Percentiles rank a stretch among this genome's conserved stretches.
Conservation (phyloP, 1,140 invertebrate species). For the Scaptomyza graminum region DNA sequence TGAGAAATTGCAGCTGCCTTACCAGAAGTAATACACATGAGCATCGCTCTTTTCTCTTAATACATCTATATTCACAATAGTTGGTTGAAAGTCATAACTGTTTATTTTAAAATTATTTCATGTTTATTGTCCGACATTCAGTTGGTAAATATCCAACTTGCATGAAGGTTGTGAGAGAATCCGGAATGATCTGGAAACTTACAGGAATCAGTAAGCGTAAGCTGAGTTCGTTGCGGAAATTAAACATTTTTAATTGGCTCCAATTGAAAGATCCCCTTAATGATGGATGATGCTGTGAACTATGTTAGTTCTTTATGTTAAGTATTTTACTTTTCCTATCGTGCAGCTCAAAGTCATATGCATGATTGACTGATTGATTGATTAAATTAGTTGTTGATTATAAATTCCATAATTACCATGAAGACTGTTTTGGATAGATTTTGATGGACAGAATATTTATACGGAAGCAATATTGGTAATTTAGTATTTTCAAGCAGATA, state of each 20-base stretch:
- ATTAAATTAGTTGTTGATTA: background rate
- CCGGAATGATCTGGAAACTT: background rate
- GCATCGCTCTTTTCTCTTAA: slow-evolving; percentile 4
- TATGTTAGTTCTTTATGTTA: background rate
- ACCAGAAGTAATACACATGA: slow-evolving; percentile 22
- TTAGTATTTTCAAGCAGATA: no score
- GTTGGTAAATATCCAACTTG: background rate
- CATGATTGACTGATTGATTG: background rate
- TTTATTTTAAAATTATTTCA: slow-evolving; percentile 1
- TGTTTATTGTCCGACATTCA: background rate
- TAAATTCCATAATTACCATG: background rate
- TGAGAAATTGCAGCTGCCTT: slow-evolving; percentile 62
- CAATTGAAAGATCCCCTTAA: background rate
- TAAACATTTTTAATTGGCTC: background rate
- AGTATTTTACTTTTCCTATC: no score
- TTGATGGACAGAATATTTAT: background rate
- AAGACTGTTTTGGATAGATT: background rate
- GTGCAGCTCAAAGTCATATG: no score
- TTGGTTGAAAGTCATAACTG: slow-evolving; percentile 10
- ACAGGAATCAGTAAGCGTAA: background rate
- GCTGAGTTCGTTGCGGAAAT: no score
- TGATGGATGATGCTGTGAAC: background rate
- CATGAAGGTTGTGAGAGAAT: background rate
- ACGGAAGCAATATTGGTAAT: background rate
- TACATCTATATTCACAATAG: background rate